These are phyloP conservation scores for Pangasianodon hypophthalmus DNA, from an alignment of 2,113 vertebrate species.

Conservation along the genomic window DNA sequence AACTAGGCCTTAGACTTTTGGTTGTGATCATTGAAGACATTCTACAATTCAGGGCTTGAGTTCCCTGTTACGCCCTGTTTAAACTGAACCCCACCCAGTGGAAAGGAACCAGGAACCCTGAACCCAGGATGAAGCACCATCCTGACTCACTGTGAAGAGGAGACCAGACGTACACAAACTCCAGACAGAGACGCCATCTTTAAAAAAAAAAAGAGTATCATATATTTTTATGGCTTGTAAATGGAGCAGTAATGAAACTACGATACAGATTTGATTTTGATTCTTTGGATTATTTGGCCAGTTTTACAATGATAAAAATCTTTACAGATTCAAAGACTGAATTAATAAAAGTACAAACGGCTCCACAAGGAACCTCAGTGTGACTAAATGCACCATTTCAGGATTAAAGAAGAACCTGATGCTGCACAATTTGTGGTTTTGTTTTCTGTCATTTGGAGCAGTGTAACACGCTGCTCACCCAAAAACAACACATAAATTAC, in stretches of 20 bases:
- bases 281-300: background rate
- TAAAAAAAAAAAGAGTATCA: background rate
- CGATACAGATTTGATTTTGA: background rate
- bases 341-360: background rate
- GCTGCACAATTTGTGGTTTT: background rate
- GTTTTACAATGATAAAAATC: background rate
- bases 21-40: background rate
- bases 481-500: background rate
- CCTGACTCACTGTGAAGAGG: background rate
- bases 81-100: background rate
- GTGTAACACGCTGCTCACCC: background rate
- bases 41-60: background rate
- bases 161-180: background rate
- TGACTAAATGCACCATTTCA: too few species aligned
- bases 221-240: background rate
- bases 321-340: background rate
- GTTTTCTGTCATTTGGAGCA: background rate
- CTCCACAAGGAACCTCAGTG: background rate
- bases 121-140: background rate
- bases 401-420: background rate
- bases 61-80: background rate
- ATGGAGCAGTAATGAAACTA: background rate
- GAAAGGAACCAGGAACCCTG: background rate
- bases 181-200: background rate
- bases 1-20: too few species aligned